These are phyloP conservation scores for Plutella xylostella DNA, from an alignment of 2,888 invertebrate genomes.

Conservation along the genomic window DNA sequence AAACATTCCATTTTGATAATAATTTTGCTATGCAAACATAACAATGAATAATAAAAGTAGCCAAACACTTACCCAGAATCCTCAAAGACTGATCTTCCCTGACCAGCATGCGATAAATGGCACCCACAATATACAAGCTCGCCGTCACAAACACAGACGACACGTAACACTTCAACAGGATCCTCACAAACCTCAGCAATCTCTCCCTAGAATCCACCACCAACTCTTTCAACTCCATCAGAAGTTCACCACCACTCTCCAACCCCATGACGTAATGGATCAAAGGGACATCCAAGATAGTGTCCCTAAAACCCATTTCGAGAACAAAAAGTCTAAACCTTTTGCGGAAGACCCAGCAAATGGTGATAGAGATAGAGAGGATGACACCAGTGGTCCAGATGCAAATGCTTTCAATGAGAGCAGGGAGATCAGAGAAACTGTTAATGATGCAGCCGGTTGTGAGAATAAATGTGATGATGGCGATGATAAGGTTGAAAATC, in stretches of 20 bases:
- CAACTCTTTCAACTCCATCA: conserved; percentile 34
- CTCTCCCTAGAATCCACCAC: conserved; percentile 35
- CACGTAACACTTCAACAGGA: conserved; percentile 38
- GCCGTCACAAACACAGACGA: conserved; percentile 35
- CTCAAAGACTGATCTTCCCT: conserved; percentile 36
- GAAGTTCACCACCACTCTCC: conserved; percentile 20
- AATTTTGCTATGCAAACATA: no score
- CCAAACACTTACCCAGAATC: conserved; percentile 35
- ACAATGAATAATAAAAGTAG: background rate
- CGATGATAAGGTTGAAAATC: conserved; percentile 39
- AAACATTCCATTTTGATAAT: no score
- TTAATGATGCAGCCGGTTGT: conserved; percentile 39
- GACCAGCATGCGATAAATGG: conserved; percentile 39
- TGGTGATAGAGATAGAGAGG: conserved; percentile 42
- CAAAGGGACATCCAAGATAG: conserved; percentile 40
- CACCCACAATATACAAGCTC: conserved; percentile 41
- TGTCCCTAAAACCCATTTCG: conserved; percentile 44
- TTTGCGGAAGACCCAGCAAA: conserved; percentile 39
- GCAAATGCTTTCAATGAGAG: conserved; percentile 52
- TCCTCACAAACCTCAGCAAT: conserved; percentile 32
- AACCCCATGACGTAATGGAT: conserved; percentile 26
- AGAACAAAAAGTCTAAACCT: conserved; percentile 37
- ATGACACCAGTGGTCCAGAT: conserved; percentile 54
- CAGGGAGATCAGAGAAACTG: conserved; percentile 28
- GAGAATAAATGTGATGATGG: conserved; percentile 38